phyloP scores from a whole-genome alignment of 2,113 vertebrate species.

The Stictonetta naevosa region DNA sequence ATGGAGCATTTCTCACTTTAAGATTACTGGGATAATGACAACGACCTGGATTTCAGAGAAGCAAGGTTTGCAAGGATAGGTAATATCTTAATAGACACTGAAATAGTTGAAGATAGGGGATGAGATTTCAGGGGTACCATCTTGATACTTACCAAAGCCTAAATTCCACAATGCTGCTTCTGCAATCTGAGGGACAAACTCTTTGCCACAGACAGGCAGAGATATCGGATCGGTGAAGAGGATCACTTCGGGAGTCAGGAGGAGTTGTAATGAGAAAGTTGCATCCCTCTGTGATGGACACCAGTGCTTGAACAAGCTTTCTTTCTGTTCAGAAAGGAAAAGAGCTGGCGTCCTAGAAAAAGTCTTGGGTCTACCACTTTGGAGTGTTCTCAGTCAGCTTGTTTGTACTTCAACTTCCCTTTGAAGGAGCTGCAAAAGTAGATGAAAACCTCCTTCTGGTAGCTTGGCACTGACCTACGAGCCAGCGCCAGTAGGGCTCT shows the following conservation, averaged over 20 bases:
- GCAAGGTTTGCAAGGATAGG: neutral
- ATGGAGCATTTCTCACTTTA: neutral
- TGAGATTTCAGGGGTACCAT: neutral
- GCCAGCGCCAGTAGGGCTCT: neutral
- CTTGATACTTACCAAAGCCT: neutral
- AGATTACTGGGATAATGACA: neutral
- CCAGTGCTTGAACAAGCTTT: neutral
- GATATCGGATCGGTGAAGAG: fast-evolving
- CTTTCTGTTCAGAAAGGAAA: neutral
- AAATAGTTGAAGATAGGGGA: neutral
- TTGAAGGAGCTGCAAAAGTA: neutral
- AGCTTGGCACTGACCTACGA: neutral
- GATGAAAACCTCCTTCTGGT: neutral
- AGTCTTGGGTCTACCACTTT: neutral
- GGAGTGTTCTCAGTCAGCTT: neutral
- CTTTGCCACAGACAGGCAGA: neutral
- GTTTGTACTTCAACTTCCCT: neutral
- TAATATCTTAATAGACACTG: neutral
- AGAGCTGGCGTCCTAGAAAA: neutral
- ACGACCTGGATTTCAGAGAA: neutral
- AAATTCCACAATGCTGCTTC: neutral
- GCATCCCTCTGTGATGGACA: neutral
- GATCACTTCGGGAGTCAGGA: neutral
- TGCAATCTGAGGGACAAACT: neutral
- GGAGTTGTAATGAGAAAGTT: neutral